phyloP scores from a whole-genome alignment of 2,888 invertebrate genomes.

The Hypsopygia costalis region DNA sequence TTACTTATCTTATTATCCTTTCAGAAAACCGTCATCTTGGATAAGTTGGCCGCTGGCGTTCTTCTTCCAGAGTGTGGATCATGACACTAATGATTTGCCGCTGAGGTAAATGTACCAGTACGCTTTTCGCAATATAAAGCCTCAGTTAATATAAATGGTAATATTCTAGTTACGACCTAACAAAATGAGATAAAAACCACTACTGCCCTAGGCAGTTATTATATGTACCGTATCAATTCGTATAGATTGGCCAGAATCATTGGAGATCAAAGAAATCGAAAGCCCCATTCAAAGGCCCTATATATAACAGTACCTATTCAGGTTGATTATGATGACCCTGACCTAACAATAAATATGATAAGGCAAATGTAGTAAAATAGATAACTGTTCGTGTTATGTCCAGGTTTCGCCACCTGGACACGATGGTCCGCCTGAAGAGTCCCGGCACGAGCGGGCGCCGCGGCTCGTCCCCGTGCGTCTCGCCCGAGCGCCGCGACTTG shows the following conservation, averaged over 20 bases:
- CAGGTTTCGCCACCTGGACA: constrained; percentile 93
- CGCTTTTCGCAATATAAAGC: too few species aligned
- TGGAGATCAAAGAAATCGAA: too few species aligned
- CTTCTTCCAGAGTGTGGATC: constrained; percentile 89
- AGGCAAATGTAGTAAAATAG: background rate
- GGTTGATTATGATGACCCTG: too few species aligned
- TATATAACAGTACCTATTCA: too few species aligned
- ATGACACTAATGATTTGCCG: constrained; percentile 87
- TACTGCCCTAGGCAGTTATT: too few species aligned
- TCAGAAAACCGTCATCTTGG: constrained; percentile 89
- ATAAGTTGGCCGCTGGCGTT: constrained; percentile 96
- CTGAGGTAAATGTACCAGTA: constrained; percentile 88
- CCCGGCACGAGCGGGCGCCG: constrained; percentile 82
- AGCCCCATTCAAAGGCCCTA: too few species aligned
- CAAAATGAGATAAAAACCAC: too few species aligned
- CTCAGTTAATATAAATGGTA: too few species aligned
- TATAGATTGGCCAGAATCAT: too few species aligned
- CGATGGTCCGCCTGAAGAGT: constrained; percentile 89
- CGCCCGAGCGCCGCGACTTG: constrained; percentile 81
- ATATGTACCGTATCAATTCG: too few species aligned
- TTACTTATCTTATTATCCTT: constrained; percentile 23
- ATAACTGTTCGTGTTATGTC: constrained; percentile 2
- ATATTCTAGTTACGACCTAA: too few species aligned
- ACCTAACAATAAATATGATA: background rate
- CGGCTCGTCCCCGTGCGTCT: constrained; percentile 86